These are phyloP conservation scores for Danionella cerebrum DNA, from an alignment of 2,113 vertebrate species.

Conservation along the genomic window DNA sequence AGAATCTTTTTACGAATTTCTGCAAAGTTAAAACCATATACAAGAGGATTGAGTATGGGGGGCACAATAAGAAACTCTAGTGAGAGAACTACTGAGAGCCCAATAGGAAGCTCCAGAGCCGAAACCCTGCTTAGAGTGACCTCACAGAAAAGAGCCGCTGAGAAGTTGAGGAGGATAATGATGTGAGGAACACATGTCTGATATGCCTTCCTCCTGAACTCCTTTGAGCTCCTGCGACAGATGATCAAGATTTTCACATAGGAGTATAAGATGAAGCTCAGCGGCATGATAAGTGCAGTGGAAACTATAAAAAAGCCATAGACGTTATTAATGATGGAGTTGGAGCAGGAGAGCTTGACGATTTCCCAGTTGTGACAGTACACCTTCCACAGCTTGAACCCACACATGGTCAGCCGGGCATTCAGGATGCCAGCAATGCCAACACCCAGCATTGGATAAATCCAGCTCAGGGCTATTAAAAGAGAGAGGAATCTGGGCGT, in stretches of 20 bases:
- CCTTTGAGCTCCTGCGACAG: conserved; percentile 3
- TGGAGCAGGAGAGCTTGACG: conserved; percentile 50
- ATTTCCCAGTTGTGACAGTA: conserved; percentile 60
- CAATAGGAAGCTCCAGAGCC: not conserved
- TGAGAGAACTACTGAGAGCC: conserved; percentile 9
- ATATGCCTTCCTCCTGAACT: conserved; percentile 5
- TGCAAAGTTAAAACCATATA: conserved; percentile 24
- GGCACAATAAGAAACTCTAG: conserved; percentile 27
- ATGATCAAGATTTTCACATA: conserved; percentile 23
- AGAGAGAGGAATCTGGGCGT: conserved; percentile 25
- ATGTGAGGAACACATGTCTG: conserved; percentile 27
- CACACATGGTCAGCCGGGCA: conserved; percentile 47
- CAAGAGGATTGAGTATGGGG: conserved; percentile 28
- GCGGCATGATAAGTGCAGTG: conserved; percentile 13
- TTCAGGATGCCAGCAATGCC: conserved; percentile 37
- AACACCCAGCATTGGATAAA: conserved; percentile 40
- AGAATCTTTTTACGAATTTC: conserved; percentile 19
- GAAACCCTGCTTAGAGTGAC: conserved; percentile 1
- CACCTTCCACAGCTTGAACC: conserved; percentile 49
- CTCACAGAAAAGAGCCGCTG: conserved; percentile 4
- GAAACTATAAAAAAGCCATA: conserved; percentile 11
- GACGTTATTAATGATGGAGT: not conserved
- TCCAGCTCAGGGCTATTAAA: conserved; percentile 24
- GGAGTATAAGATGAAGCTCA: conserved; percentile 25
- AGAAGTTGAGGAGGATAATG: conserved; percentile 8